These are phyloP conservation scores for Pseudopipra pipra DNA, from an alignment of 2,113 vertebrate genomes.

Conservation along the genomic window DNA sequence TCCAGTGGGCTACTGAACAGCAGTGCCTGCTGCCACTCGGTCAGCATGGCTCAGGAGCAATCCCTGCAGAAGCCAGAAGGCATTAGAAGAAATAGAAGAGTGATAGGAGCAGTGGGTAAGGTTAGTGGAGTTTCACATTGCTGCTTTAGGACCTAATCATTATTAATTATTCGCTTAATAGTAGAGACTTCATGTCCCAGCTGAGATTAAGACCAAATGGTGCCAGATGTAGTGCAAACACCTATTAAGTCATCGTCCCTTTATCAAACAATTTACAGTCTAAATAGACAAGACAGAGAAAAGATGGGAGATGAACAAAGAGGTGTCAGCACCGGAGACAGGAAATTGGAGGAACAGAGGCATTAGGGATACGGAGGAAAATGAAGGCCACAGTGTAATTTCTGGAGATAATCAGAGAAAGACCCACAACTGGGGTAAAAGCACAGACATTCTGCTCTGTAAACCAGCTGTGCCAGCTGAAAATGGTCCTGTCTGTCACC, in stretches of 20 bases:
- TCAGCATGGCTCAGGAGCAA: background rate
- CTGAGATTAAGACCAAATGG: conserved; percentile 48
- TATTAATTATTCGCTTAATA: conserved; percentile 57
- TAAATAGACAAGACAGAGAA: conserved; percentile 63
- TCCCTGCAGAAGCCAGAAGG: background rate
- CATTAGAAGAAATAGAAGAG: background rate
- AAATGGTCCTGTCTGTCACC: background rate
- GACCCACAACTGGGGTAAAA: background rate
- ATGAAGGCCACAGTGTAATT: background rate
- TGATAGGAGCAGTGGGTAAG: background rate
- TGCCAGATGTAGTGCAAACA: conserved; percentile 63
- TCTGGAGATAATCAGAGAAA: background rate
- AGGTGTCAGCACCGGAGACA: background rate
- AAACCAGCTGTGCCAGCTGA: background rate
- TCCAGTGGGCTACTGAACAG: background rate
- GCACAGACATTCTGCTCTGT: background rate
- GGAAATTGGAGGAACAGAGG: conserved; percentile 3
- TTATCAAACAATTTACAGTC: conserved; percentile 51
- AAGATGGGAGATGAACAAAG: conserved; percentile 61
- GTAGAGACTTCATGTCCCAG: conserved; percentile 24
- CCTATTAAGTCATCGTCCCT: conserved; percentile 64
- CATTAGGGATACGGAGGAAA: background rate
- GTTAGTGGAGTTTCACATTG: conserved; percentile 14
- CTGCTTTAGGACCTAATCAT: conserved; percentile 45
- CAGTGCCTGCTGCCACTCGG: background rate